Evolutionary conservation across 2,113 vertebrate species (phyloP), one percentile per base, ranked within the genome.

Genomic region (Sorex araneus): DNA sequence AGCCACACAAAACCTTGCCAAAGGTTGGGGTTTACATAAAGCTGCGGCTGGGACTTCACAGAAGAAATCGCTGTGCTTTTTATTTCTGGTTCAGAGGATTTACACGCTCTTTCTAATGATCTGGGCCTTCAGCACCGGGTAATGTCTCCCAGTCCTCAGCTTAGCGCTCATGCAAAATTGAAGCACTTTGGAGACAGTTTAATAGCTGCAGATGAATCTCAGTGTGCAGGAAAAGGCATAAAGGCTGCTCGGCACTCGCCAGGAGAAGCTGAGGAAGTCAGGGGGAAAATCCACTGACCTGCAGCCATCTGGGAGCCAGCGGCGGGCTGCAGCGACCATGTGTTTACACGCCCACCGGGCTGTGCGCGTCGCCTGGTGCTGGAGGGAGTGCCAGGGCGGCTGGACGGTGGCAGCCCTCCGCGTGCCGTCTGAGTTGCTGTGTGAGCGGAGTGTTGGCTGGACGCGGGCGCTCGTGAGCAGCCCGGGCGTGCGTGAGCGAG

Each of bases 121-220:
- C 97, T 96, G 92, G 97, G 96, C 97, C 97, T 97, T 97, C 97
- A 97, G 97, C 94, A 97, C 97, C 95, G 97, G 92, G 76, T 98
- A 98, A 98, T 97, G 97, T 97, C 97, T 98, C 97, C 96, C 98
- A 98, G 98, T 97, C 96, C 97, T 97, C 98, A 98, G 97, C 97
- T 98, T 98, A 98, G 97, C 43, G 87, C 98, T 99, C 98, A 99
- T 99, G 98, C 97, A 99, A 99, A 98, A 99, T 98, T 98, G 98
- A 99, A 98, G 97, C 96, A 97, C 97, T 98, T 97, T 97, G 94
- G 97, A 98, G 91, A 95, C 96, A 95, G 94, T 97, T 98, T 98
- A 97, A 95, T 97, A 95, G 89, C 93, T 95, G 95, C 94, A 96
- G 97, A 98, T 97, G 97, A 98, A 98, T 98, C 96, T 97, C 98